phyloP scores from a whole-genome alignment of 2,113 vertebrate species.

The Cephalopholis sonnerati region DNA sequence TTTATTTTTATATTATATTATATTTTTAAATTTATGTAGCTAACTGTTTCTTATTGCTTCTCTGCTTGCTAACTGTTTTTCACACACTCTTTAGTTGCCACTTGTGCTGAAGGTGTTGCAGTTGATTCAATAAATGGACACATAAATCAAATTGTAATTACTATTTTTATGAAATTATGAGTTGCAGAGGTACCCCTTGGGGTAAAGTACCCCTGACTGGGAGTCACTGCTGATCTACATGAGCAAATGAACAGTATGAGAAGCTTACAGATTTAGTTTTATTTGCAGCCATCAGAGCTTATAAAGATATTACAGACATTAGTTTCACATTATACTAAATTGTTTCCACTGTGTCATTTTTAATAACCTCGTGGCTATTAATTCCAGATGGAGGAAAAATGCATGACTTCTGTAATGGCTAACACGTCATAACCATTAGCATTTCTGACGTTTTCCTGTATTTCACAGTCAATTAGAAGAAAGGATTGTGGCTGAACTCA shows the following conservation, averaged over 20 bases:
- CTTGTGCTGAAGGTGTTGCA: not conserved
- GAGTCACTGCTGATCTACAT: not conserved
- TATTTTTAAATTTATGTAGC: too few species aligned
- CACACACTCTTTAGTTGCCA: not conserved
- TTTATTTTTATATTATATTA: too few species aligned
- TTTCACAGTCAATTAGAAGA: conserved; percentile 58
- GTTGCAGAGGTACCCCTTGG: too few species aligned
- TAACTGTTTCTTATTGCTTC: not conserved
- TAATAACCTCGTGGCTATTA: conserved; percentile 13
- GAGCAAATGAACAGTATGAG: not conserved
- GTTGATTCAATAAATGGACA: not conserved
- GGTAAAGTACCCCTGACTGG: not conserved
- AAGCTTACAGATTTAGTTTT: not conserved
- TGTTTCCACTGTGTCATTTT: conserved; percentile 24
- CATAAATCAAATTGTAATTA: not conserved
- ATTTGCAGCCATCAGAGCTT: conserved; percentile 12
- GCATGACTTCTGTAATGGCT: conserved; percentile 33
- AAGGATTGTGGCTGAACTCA: conserved; percentile 32
- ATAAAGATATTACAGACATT: conserved; percentile 17
- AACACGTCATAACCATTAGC: conserved; percentile 34
- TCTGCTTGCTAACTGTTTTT: not conserved
- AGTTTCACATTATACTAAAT: conserved; percentile 29
- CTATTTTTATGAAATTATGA: not conserved
- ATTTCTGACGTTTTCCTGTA: conserved; percentile 48
- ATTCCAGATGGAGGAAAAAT: conserved; percentile 22